These are phyloP conservation scores for Chironomus tepperi DNA, from an alignment of 1,140 invertebrate genomes.

Conservation along the genomic window DNA sequence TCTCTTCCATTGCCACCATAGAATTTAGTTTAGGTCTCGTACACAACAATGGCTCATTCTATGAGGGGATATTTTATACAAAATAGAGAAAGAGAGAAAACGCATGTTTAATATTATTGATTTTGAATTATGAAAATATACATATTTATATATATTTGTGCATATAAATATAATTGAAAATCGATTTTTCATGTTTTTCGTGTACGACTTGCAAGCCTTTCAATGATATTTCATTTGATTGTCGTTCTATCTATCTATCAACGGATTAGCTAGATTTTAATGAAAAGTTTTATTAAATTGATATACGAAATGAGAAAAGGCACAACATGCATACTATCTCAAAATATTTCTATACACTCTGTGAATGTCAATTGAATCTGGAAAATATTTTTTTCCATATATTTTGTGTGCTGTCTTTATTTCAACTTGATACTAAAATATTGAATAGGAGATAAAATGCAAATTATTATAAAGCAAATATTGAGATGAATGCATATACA, in stretches of 20 bases:
- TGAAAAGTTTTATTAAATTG: conserved; percentile 15
- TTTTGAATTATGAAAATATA: conserved; percentile 15
- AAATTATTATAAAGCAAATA: background rate
- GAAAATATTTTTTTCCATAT: background rate
- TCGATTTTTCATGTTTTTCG: background rate
- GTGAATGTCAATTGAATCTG: too few species aligned
- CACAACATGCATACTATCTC: too few species aligned
- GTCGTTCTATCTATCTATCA: background rate
- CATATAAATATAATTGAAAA: conserved; percentile 2
- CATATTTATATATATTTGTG: background rate
- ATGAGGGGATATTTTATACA: too few species aligned
- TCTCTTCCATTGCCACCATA: too few species aligned
- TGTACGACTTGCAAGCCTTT: too few species aligned
- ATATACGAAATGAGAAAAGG: background rate
- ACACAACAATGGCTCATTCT: too few species aligned
- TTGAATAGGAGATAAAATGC: background rate
- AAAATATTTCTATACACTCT: too few species aligned
- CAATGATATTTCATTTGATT: conserved; percentile 5
- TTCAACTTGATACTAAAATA: background rate
- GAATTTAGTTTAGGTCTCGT: too few species aligned
- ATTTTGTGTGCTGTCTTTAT: background rate
- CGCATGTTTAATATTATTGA: conserved; percentile 13
- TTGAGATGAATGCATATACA: background rate
- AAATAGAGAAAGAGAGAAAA: background rate
- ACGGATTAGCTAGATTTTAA: background rate